Percentiles rank a stretch among this genome's conserved stretches.
Evolutionary conservation across 1,140 invertebrate species (phyloP).

Genomic region (Drosophila chauvacae): DNA sequence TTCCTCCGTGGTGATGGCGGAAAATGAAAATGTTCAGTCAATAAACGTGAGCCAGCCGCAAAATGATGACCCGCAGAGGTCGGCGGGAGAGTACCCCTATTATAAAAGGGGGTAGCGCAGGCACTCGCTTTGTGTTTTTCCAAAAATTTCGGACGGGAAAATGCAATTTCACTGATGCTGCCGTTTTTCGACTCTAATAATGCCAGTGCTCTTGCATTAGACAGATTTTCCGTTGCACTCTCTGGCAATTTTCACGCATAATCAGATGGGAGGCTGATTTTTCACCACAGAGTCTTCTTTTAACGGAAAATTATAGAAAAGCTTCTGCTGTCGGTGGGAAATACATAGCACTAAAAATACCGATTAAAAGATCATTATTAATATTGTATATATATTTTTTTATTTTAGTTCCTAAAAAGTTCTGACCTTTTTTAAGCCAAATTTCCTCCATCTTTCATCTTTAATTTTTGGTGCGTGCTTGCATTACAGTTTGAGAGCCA

Average conservation of each 20-base stretch:
- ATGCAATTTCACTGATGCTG: constrained; percentile 31
- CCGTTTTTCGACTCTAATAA: constrained; percentile 20
- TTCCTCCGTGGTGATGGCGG: constrained; percentile 3
- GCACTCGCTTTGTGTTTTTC: constrained; percentile 8
- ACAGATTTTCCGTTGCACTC: constrained; percentile 19
- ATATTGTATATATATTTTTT: neutral
- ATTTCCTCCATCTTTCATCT: neutral
- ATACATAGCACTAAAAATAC: neutral
- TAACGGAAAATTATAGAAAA: neutral
- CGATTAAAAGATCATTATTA: neutral
- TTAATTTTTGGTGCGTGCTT: constrained; percentile 12
- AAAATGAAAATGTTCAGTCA: constrained; percentile 43
- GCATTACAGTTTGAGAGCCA: constrained; percentile 50
- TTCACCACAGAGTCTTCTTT: neutral
- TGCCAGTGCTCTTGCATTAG: constrained; percentile 7
- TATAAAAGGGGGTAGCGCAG: constrained; percentile 7
- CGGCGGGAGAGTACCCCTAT: constrained; percentile 21
- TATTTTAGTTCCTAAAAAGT: too few relatives aligned
- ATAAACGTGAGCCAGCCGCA: constrained; percentile 40
- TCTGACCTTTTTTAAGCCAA: neutral
- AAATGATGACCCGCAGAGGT: constrained; percentile 37
- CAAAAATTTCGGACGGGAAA: constrained; percentile 21
- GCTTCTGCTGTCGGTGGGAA: neutral
- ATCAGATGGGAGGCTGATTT: constrained; percentile 5
- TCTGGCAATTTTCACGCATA: constrained; percentile 11